Evolutionary conservation across 2,113 vertebrate genomes (phyloP).

Genomic region (Rhinogobius similis): DNA sequence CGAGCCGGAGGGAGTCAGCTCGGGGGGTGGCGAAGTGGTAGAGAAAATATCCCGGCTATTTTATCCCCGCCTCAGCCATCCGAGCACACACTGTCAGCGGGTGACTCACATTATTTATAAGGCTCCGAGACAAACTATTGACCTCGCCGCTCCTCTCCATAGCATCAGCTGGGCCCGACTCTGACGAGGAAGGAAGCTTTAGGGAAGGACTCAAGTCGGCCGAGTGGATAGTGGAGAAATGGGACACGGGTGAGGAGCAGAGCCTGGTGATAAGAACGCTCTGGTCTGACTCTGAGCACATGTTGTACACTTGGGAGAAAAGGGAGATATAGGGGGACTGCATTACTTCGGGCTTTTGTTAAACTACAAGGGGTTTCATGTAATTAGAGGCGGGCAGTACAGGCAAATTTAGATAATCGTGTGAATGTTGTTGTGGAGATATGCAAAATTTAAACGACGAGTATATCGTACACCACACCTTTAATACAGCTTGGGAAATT

Average conservation of each 20-base stretch:
- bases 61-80: slow-evolving; percentile 52
- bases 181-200: slow-evolving; percentile 64
- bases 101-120: slow-evolving; percentile 75
- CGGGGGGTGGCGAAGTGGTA: slow-evolving; percentile 1
- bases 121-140: slow-evolving; percentile 69
- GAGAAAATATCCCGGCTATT: slow-evolving; percentile 56
- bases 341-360: slow-evolving; percentile 4
- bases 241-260: slow-evolving; percentile 23
- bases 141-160: slow-evolving; percentile 61
- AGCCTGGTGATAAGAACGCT: slow-evolving; percentile 30
- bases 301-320: slow-evolving; percentile 4
- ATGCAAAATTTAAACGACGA: too few relatives aligned
- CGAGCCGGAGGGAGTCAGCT: neutral
- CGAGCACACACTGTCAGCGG: slow-evolving; percentile 62
- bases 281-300: slow-evolving; percentile 20
- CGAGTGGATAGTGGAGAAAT: slow-evolving; percentile 7
- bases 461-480: too few relatives aligned
- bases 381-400: neutral
- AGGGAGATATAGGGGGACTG: slow-evolving; percentile 2
- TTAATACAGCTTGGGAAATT: too few relatives aligned
- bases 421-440: too few relatives aligned
- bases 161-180: slow-evolving; percentile 55
- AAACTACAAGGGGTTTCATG: slow-evolving; percentile 11
- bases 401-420: too few relatives aligned
- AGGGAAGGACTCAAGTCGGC: slow-evolving; percentile 41